Evolutionary conservation across 1,140 invertebrate genomes (phyloP).

Genomic region (Euglossa dilemma): DNA sequence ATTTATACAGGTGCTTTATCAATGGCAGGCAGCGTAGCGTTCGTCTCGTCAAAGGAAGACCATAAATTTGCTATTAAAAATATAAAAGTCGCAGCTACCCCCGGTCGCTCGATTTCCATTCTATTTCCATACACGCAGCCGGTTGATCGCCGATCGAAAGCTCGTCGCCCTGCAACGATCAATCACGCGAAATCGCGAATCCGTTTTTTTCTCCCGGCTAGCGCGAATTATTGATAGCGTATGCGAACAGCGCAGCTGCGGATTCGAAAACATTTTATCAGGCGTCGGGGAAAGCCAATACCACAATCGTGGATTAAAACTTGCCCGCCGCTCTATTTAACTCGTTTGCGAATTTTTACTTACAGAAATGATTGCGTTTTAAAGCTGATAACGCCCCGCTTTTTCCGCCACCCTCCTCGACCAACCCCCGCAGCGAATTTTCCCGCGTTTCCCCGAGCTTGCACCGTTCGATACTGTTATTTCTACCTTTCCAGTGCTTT

Average conservation of each 20-base stretch:
- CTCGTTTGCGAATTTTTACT: not conserved
- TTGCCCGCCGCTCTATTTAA: not conserved
- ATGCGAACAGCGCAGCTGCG: slow-evolving; percentile 1
- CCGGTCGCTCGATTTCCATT: slow-evolving; percentile 7
- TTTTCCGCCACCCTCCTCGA: rapidly evolving
- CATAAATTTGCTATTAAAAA: not conserved
- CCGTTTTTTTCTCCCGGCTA: too few relatives aligned
- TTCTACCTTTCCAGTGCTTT: not conserved
- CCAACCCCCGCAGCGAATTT: not conserved
- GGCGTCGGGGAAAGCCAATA: slow-evolving; percentile 1
- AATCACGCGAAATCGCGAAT: not conserved
- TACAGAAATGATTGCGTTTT: slow-evolving; percentile 10
- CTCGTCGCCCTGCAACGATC: not conserved
- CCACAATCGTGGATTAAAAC: slow-evolving; percentile 19
- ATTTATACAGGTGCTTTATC: too few relatives aligned
- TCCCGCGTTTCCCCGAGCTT: not conserved
- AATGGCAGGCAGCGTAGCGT: too few relatives aligned
- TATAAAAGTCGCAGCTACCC: not conserved
- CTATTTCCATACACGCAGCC: not conserved
- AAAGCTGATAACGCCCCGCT: not conserved
- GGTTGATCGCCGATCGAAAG: not conserved
- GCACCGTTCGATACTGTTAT: not conserved
- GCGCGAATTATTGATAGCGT: slow-evolving; percentile 17
- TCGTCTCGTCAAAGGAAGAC: not conserved
- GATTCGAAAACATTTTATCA: slow-evolving; percentile 21